phyloP scores from a whole-genome alignment of 1,140 invertebrate species.

The Brachionus paranguensis region DNA sequence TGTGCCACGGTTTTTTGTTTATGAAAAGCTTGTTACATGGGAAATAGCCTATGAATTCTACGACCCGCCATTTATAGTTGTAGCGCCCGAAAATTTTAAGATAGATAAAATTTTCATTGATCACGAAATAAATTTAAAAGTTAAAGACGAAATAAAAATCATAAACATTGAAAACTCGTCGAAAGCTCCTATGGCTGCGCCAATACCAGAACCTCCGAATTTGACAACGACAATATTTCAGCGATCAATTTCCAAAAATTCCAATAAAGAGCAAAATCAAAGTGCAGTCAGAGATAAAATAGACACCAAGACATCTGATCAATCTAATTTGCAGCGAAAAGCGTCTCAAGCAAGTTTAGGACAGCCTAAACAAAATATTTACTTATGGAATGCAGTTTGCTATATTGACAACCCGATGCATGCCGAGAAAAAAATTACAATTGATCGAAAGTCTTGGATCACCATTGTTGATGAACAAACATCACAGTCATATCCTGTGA shows the following conservation, averaged over 20 bases:
- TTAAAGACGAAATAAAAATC: conserved; percentile 16
- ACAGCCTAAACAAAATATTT: not conserved
- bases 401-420: conserved; percentile 13
- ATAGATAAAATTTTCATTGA: conserved; percentile 33
- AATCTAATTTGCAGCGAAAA: not conserved
- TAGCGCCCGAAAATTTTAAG: not conserved
- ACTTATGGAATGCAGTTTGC: not conserved
- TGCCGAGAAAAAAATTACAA: conserved; percentile 6
- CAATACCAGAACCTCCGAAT: conserved; percentile 4
- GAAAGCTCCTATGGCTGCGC: not conserved
- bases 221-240: not conserved
- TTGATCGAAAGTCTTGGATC: conserved; percentile 31
- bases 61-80: conserved; percentile 26
- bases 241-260: not conserved
- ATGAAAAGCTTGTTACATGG: conserved; percentile 18
- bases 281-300: not conserved
- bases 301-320: not conserved
- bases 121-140: conserved; percentile 38
- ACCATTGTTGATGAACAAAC: conserved; percentile 1
- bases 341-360: not conserved
- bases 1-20: conserved; percentile 12
- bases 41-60: conserved; percentile 15
- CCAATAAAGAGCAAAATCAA: not conserved
- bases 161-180: not conserved
- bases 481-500: not conserved